phyloP scores from a whole-genome alignment of 1,140 invertebrate genomes.

The Atta texana region DNA sequence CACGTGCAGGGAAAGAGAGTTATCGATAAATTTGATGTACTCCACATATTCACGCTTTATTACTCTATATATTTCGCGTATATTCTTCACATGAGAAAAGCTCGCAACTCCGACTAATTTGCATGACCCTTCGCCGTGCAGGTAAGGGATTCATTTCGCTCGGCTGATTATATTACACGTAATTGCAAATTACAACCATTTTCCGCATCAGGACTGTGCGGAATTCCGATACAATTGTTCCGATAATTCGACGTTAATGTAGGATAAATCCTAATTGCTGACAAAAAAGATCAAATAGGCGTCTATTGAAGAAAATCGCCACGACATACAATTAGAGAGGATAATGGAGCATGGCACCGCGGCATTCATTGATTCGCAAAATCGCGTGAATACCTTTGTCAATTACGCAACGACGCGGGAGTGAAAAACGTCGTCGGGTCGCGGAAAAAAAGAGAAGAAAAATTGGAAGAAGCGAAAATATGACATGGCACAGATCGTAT shows the following conservation, averaged over 20 bases:
- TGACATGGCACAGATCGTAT: slow-evolving; percentile 70
- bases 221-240: slow-evolving; percentile 63
- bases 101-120: slow-evolving; percentile 64
- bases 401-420: slow-evolving; percentile 65
- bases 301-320: slow-evolving; percentile 17
- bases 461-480: slow-evolving; percentile 61
- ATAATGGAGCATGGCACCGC: slow-evolving; percentile 52
- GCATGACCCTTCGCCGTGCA: slow-evolving; percentile 33
- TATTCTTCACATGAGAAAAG: not conserved
- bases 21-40: slow-evolving; percentile 42
- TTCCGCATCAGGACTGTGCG: slow-evolving; percentile 23
- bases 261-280: slow-evolving; percentile 64
- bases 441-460: not conserved
- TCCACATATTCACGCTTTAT: not conserved
- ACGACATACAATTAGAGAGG: slow-evolving; percentile 53
- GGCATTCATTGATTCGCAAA: slow-evolving; percentile 51
- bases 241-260: slow-evolving; percentile 65
- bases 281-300: slow-evolving; percentile 1
- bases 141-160: slow-evolving; percentile 52
- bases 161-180: slow-evolving; percentile 64
- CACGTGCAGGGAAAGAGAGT: slow-evolving; percentile 41
- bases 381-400: slow-evolving; percentile 67
- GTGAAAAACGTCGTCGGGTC: not conserved
- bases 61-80: not conserved
- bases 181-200: slow-evolving; percentile 66